Conservation (phyloP, 2,797 vertebrate genomes). For the Dipus sagitta region DNA sequence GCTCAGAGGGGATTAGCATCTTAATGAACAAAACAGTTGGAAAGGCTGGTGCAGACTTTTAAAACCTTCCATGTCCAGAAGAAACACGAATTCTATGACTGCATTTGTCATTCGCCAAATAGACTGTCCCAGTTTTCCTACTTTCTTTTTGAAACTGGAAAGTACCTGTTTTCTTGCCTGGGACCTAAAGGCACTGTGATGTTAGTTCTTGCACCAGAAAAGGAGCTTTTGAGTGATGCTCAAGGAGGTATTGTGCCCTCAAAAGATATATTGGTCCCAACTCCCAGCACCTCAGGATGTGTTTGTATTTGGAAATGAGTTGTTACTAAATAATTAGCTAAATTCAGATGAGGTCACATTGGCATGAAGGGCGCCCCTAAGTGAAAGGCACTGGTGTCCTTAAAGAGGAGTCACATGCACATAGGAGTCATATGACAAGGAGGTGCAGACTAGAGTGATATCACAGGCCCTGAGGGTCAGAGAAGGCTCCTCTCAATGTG, state of each 20-base stretch:
- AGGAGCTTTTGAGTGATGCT: background rate
- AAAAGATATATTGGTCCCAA: background rate
- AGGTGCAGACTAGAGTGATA: background rate
- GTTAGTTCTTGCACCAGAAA: background rate
- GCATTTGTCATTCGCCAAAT: constrained; percentile 33
- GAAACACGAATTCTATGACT: constrained; percentile 32
- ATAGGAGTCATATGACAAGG: background rate
- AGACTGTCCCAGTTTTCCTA: constrained; percentile 63
- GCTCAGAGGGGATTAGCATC: constrained; percentile 64
- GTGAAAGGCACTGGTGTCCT: background rate
- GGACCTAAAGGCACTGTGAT: background rate
- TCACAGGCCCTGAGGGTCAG: background rate
- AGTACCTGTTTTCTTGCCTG: background rate
- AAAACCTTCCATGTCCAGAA: constrained; percentile 16
- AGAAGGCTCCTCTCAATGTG: background rate
- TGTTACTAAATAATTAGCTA: background rate
- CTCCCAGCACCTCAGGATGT: background rate
- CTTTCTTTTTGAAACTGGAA: constrained; percentile 30
- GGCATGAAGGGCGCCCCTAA: background rate
- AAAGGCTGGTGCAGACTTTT: constrained; percentile 32
- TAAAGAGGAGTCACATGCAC: background rate
- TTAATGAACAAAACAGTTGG: constrained; percentile 30
- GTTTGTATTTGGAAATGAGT: background rate
- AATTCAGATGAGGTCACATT: background rate
- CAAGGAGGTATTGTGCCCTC: background rate